These are phyloP conservation scores for Peromyscus attwateri DNA, from an alignment of 2,797 vertebrate genomes.

Conservation along the genomic window DNA sequence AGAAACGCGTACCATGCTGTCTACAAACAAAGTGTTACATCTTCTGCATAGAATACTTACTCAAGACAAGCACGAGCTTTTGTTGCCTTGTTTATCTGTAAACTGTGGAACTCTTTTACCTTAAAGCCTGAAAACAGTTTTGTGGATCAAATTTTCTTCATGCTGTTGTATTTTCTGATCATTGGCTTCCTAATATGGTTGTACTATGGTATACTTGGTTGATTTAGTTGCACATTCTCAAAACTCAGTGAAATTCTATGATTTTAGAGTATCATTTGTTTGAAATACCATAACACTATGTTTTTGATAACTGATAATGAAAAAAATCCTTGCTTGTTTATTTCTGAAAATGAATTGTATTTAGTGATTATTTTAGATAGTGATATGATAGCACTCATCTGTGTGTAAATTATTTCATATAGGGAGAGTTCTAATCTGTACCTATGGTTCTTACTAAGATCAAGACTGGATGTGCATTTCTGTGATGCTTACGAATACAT, in stretches of 20 bases:
- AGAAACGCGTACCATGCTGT: constrained; percentile 99
- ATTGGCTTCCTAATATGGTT: constrained; percentile 91
- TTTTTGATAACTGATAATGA: constrained; percentile 92
- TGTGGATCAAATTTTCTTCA: constrained; percentile 90
- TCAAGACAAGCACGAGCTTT: constrained; percentile 88
- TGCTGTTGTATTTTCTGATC: constrained; percentile 89
- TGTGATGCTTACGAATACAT: constrained; percentile 90
- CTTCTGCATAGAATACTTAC: constrained; percentile 90
- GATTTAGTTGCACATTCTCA: constrained; percentile 90
- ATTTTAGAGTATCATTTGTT: constrained; percentile 88
- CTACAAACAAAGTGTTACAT: constrained; percentile 97
- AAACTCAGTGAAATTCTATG: constrained; percentile 88
- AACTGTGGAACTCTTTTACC: constrained; percentile 91
- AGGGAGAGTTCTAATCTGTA: constrained; percentile 90
- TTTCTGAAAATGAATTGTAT: constrained; percentile 91
- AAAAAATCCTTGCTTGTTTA: constrained; percentile 92
- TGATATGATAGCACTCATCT: constrained; percentile 91
- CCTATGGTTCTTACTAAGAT: constrained; percentile 90
- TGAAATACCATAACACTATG: constrained; percentile 89
- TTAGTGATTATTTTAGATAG: constrained; percentile 94
- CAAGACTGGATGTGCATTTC: constrained; percentile 91
- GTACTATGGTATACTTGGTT: constrained; percentile 91
- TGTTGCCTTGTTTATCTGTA: constrained; percentile 90
- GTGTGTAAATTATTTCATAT: constrained; percentile 94
- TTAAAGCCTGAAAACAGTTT: constrained; percentile 90